Evolutionary conservation across 2,113 vertebrate species (phyloP), one percentile per base, ranked within the genome.

Genomic region (Cricetomys ansorgei): DNA sequence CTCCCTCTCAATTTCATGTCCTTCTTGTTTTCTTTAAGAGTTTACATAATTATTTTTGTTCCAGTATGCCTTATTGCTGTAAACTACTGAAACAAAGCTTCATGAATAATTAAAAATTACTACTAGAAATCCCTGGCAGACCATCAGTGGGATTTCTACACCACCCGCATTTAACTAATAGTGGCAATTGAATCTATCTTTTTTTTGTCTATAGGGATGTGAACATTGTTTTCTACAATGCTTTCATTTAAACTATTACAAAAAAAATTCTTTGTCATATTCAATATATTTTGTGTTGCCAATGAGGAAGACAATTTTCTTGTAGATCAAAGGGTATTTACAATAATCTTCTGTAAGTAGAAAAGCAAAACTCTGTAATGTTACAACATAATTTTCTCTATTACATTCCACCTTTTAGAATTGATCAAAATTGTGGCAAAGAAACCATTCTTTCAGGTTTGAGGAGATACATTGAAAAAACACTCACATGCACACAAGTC

Each of bases 61-160:
- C 92, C 92, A 97, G 97, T 95, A 92, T 75, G 34, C 65, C 23
- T 98, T 96, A 97, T 85, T 97, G 93, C 83, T 95, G 59, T 81
- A 95, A 98, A 91, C 15, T 80, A 62, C 95, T 96, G 87, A 95
- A 97, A 77, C 88, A 97, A 98, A 98, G 94, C 83, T 27, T 13
- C 59, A 97, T 97, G 43, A 94, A 97, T 98, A 98, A 98, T 97
- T 98, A 96, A 97, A 97, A 96, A 92, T 91, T 65, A 1, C 79
- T 92, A 80, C 29, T 55, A 97, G 96, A 98, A 98, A 94, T 90
- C 29, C 92, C 69, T 88, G 81, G 65, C 45, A 92, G 86, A 95
- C 79, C 57, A 95, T 94, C 88, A 67, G 53, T 83, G 40, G 48
- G 86, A 31, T 81, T 94, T 92, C 57, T 97, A 2, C 5, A 95